Evolutionary conservation across 2,797 vertebrate genomes (phyloP).

Genomic region (Malurus splendens): DNA sequence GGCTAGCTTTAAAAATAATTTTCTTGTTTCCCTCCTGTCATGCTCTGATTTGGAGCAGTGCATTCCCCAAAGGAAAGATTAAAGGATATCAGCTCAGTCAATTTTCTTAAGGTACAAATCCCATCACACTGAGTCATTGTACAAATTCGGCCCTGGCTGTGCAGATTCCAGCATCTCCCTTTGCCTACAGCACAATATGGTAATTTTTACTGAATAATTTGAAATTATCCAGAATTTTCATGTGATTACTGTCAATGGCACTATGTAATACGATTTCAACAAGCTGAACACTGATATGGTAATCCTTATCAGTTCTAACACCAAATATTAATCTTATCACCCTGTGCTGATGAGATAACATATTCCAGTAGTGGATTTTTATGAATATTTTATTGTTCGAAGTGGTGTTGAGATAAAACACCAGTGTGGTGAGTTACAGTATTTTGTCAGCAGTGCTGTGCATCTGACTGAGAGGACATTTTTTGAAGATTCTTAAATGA

Average conservation of each 20-base stretch:
- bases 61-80: not conserved
- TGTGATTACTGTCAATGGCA: not conserved
- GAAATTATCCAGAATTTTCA: conserved; percentile 21
- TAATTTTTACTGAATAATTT: conserved; percentile 16
- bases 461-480: not conserved
- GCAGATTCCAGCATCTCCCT: not conserved
- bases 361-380: conserved; percentile 16
- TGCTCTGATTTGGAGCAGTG: not conserved
- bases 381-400: not conserved
- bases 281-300: not conserved
- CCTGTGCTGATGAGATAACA: conserved; percentile 26
- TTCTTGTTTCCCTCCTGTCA: not conserved
- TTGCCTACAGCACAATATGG: not conserved
- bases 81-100: not conserved
- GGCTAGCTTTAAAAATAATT: not conserved
- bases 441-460: not conserved
- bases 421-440: not conserved
- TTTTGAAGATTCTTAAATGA: not conserved
- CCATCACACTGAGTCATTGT: not conserved
- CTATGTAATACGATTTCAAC: not conserved
- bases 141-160: not conserved
- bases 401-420: not conserved
- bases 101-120: conserved; percentile 1
- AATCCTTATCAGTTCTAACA: conserved; percentile 14
- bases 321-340: conserved; percentile 32